Conservation (phyloP, 2,888 invertebrate genomes). For the Acronicta aceris region DNA sequence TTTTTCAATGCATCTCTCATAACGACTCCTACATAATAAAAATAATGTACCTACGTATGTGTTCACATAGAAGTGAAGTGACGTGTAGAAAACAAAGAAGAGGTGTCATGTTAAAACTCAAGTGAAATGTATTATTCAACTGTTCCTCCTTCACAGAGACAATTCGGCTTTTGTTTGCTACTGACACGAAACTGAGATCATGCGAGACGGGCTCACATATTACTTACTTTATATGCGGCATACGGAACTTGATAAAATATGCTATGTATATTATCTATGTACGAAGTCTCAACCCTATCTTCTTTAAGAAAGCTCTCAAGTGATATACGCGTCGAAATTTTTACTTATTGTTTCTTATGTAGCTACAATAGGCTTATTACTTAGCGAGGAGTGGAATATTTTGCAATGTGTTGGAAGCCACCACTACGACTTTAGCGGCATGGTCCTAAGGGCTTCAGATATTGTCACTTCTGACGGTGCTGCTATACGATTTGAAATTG, state of each 20-base stretch:
- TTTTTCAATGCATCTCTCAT: too few species aligned
- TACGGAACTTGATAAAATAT: slow-evolving; percentile 53
- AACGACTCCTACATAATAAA: not conserved
- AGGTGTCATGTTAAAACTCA: slow-evolving; percentile 80
- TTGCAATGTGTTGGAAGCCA: too few species aligned
- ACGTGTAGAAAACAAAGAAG: slow-evolving; percentile 71
- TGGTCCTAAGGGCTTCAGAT: too few species aligned
- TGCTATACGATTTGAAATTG: too few species aligned
- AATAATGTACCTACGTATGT: slow-evolving; percentile 15
- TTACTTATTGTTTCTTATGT: slow-evolving; percentile 12
- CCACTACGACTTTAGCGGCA: too few species aligned
- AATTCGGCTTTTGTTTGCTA: slow-evolving; percentile 72
- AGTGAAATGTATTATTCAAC: slow-evolving; percentile 80
- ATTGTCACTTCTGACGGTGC: too few species aligned
- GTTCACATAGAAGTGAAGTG: slow-evolving; percentile 57
- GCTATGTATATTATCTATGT: slow-evolving; percentile 34
- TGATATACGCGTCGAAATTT: slow-evolving; percentile 17
- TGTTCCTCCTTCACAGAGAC: slow-evolving; percentile 68
- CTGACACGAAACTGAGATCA: slow-evolving; percentile 66
- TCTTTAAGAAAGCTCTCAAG: slow-evolving; percentile 12
- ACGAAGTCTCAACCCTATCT: slow-evolving; percentile 24
- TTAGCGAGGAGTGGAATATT: too few species aligned
- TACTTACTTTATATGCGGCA: slow-evolving; percentile 56
- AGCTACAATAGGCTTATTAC: too few species aligned
- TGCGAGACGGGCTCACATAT: slow-evolving; percentile 57